These are phyloP conservation scores for Norana najaformis DNA, from an alignment of 2,888 invertebrate species.

Conservation along the genomic window DNA sequence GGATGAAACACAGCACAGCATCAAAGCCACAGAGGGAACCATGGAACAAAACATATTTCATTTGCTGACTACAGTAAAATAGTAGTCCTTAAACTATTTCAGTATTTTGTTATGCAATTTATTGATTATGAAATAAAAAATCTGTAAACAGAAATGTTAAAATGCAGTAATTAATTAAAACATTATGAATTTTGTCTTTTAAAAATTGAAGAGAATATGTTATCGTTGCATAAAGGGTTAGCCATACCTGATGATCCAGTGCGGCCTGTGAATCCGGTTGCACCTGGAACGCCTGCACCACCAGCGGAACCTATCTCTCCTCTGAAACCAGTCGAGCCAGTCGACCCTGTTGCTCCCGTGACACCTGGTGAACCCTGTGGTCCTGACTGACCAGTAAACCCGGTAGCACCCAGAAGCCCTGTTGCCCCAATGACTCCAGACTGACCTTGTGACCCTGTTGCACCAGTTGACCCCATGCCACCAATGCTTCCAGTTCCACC, in stretches of 20 bases:
- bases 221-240: too few relatives aligned
- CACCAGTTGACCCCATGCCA: conserved; percentile 33
- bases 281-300: conserved; percentile 36
- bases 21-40: not conserved
- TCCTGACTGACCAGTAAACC: conserved; percentile 40
- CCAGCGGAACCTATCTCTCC: conserved; percentile 25
- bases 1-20: not conserved
- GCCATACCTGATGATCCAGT: not conserved
- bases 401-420: conserved; percentile 29
- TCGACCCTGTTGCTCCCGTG: not conserved
- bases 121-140: not conserved
- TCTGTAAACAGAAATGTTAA: not conserved
- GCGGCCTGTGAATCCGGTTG: conserved; percentile 40
- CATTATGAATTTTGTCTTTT: not conserved
- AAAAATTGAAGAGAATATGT: not conserved
- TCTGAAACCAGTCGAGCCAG: conserved; percentile 26
- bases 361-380: not conserved
- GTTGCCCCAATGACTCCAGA: conserved; percentile 38
- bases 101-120: not conserved
- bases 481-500: conserved; percentile 57
- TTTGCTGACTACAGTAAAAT: not conserved
- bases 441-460: conserved; percentile 38
- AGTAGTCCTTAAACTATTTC: not conserved
- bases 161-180: not conserved
- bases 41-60: not conserved